Base-by-base conservation (phyloP, 1,140 invertebrate species). In the Batillaria attramentaria region DNA sequence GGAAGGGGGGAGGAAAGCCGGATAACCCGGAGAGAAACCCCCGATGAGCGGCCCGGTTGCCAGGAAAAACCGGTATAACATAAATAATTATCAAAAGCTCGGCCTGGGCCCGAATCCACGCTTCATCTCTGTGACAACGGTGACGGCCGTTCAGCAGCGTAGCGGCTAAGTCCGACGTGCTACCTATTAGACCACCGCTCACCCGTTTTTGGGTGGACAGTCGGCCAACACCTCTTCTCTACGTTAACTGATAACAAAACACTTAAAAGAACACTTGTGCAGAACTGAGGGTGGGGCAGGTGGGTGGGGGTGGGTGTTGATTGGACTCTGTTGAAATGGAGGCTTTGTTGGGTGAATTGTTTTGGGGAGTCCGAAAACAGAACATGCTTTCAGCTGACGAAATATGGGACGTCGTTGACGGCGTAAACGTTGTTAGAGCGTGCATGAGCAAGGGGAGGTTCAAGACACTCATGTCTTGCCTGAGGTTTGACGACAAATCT, bases 401-500 rank as follows among this genome's bases (percentile, higher is more conserved):
- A 50, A 50, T 50, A 50, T 50, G 46, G 46, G 46, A 50, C 43
- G 13, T 43, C 20, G 16, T 74, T 18, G 41, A 50, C 8, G 41
- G 72, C 18, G n/a, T 31, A n/a, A 13, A 37, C 6, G 35, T 74
- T 10, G 41, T 74, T 6, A 74, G 72, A 74, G 72, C 72, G 50
- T 37, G 35, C 24, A 43, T 74, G 20, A n/a, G 46, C 16, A 74
- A n/a, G 31, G 20, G 50, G 20, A 18, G 72, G 46, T 74, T 74
- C 46, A 43, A 54, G 39, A 43, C 43, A 37, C 77, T 80, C n/a
- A 73, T 78, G 46, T 78, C 68, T 74, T 37, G 66, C 57, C 46
- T 72, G n/a, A 77, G 84, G 20, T 88, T 88, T 79, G 84, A 87
- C 76, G 79, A 88, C 76, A 76, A 62, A 57, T 69, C 31, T 13